Evolutionary conservation across 1,140 invertebrate genomes (phyloP).

Genomic region (Brachionus rubens): DNA sequence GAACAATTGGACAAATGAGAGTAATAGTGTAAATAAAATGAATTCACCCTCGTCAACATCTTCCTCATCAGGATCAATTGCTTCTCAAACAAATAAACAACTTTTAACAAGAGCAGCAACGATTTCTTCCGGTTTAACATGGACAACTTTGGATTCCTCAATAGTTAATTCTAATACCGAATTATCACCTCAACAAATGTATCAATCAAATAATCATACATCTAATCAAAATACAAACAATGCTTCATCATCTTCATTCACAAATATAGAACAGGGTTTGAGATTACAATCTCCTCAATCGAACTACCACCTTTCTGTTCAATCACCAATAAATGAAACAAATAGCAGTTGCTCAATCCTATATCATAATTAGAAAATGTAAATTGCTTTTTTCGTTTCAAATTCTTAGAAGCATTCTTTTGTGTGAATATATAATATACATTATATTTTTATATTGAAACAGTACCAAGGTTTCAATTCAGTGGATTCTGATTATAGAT

Average conservation of each 20-base stretch:
- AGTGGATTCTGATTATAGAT: no score
- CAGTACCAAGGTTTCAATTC: no score
- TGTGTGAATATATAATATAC: no score
- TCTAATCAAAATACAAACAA: not conserved
- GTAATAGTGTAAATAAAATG: not conserved
- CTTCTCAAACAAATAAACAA: not conserved
- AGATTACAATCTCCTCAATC: slow-evolving; percentile 1
- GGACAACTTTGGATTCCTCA: not conserved
- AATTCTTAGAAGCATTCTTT: no score
- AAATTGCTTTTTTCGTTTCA: no score
- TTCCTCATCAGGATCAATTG: not conserved
- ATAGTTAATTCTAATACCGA: not conserved
- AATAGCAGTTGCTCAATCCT: no score
- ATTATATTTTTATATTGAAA: no score
- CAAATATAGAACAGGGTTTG: not conserved
- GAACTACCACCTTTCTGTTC: no score
- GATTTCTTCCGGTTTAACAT: not conserved
- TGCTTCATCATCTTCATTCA: not conserved
- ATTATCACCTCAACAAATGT: no score
- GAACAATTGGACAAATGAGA: slow-evolving; percentile 12
- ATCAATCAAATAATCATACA: slow-evolving; percentile 4
- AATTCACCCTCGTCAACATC: not conserved
- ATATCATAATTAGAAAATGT: no score
- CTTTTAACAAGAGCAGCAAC: not conserved
- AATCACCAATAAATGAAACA: no score